phyloP scores from a whole-genome alignment of 2,888 invertebrate genomes.

The Ochlodes sylvanus region DNA sequence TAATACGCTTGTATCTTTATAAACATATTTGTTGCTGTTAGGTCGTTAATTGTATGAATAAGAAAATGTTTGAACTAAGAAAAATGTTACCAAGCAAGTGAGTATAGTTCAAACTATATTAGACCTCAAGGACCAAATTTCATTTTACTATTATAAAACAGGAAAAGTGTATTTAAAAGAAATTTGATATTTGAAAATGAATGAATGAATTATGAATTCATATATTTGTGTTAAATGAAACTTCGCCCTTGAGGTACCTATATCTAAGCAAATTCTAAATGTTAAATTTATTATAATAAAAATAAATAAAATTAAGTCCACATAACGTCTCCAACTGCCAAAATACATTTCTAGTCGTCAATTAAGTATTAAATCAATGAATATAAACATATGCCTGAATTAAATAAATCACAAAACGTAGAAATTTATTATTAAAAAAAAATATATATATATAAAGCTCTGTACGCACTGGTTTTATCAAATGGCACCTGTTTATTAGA shows the following conservation, averaged over 20 bases:
- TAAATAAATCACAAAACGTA: slow-evolving; percentile 33
- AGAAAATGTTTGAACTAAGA: neutral
- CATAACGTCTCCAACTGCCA: slow-evolving; percentile 36
- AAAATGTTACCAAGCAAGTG: neutral
- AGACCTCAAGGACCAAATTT: slow-evolving; percentile 10
- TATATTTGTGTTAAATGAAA: slow-evolving; percentile 11
- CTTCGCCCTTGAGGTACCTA: slow-evolving; percentile 12
- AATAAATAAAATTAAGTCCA: slow-evolving; percentile 31
- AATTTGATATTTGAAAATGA: neutral
- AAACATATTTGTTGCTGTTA: slow-evolving; percentile 37
- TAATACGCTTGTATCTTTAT: slow-evolving; percentile 49
- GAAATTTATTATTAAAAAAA: slow-evolving; percentile 15
- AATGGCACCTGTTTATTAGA: slow-evolving; percentile 23
- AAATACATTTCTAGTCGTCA: slow-evolving; percentile 36
- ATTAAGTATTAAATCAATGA: slow-evolving; percentile 35
- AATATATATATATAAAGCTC: slow-evolving; percentile 17
- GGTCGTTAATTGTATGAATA: slow-evolving; percentile 11
- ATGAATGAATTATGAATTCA: neutral
- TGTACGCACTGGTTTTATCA: slow-evolving; percentile 39
- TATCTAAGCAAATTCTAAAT: slow-evolving; percentile 16
- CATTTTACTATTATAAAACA: neutral
- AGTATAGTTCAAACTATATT: neutral
- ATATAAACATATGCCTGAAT: slow-evolving; percentile 36
- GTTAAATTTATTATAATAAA: slow-evolving; percentile 22
- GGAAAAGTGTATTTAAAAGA: neutral